Conservation (phyloP, 2,113 vertebrate genomes). For the Recurvirostra avosetta region DNA sequence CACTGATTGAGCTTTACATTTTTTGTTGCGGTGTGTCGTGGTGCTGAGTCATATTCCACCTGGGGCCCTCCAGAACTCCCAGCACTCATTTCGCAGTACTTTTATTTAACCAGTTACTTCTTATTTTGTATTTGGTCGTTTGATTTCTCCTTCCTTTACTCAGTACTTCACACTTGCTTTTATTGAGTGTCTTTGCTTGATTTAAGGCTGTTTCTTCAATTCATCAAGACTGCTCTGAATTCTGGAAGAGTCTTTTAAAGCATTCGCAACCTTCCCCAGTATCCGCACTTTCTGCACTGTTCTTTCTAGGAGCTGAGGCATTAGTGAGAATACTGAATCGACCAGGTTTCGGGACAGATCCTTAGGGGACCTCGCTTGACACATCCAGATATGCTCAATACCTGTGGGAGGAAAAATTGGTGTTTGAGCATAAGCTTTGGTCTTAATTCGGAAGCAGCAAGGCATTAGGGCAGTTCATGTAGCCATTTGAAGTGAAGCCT, state of each 20-base stretch:
- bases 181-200: neutral
- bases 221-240: neutral
- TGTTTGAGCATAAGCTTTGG: neutral
- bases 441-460: neutral
- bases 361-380: neutral
- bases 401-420: neutral
- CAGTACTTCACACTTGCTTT: neutral
- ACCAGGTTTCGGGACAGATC: neutral
- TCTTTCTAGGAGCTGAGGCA: neutral
- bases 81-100: neutral
- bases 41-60: slow-evolving; percentile 21
- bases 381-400: neutral
- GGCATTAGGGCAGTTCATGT: neutral
- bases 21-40: neutral
- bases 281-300: neutral
- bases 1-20: neutral
- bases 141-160: neutral
- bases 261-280: neutral
- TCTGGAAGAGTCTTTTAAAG: neutral
- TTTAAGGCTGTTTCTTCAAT: neutral
- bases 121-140: neutral
- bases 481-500: neutral
- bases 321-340: neutral
- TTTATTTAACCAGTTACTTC: neutral
- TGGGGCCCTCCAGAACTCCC: neutral